phyloP scores from a whole-genome alignment of 2,888 invertebrate genomes.

The Noctua pronuba region DNA sequence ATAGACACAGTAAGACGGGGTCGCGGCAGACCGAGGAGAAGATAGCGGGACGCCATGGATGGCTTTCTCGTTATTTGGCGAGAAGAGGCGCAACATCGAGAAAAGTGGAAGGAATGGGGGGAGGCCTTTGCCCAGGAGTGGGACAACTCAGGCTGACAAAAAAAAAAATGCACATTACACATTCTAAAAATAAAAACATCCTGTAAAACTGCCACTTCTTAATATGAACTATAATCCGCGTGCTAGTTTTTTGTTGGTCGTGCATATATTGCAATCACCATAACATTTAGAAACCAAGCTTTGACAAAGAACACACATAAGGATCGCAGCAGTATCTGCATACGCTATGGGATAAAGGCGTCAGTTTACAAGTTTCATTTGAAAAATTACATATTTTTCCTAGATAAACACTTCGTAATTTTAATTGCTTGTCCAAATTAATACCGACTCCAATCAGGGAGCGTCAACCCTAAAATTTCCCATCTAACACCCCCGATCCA shows the following conservation, averaged over 20 bases:
- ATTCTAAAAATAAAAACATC: not conserved
- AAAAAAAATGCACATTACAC: not conserved
- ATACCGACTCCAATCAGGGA: constrained; percentile 5
- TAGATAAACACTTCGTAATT: not conserved
- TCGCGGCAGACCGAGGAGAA: too few species aligned
- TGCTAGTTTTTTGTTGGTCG: too few species aligned
- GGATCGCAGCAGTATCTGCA: not conserved
- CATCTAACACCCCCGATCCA: not conserved
- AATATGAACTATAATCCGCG: not conserved
- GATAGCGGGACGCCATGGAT: too few species aligned
- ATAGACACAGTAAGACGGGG: too few species aligned
- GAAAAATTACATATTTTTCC: not conserved
- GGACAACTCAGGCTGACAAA: too few species aligned
- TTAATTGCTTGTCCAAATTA: not conserved
- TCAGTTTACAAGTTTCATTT: not conserved
- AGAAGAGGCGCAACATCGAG: too few species aligned
- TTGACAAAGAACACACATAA: not conserved
- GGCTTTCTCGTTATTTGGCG: too few species aligned
- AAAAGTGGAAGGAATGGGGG: too few species aligned
- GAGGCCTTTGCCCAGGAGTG: too few species aligned
- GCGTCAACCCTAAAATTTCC: not conserved
- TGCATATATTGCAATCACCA: not conserved
- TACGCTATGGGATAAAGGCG: not conserved
- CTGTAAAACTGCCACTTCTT: not conserved
- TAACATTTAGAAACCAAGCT: not conserved